phyloP scores from a whole-genome alignment of 2,797 vertebrate genomes.

The Hydrocynus forskahlii region DNA sequence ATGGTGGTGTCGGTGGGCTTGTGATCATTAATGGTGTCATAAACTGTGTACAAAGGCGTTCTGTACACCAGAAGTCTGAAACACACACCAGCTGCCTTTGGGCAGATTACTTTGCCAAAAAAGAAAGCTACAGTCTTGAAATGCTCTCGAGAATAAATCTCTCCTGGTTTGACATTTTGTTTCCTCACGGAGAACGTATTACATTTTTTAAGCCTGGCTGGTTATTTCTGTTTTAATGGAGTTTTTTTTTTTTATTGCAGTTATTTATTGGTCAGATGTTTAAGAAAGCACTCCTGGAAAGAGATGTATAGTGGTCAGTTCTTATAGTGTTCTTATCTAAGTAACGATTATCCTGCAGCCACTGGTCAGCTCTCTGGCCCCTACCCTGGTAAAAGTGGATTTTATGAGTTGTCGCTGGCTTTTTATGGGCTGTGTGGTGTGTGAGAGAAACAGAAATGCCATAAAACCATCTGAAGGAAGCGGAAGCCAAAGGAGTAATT shows the following conservation, averaged over 20 bases:
- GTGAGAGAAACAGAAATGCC: constrained; percentile 75
- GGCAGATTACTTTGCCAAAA: too few relatives aligned
- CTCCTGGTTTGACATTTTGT: too few relatives aligned
- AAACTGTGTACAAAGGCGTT: too few relatives aligned
- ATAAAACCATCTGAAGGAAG: constrained; percentile 75
- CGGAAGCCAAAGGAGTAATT: constrained; percentile 79
- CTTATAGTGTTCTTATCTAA: neutral
- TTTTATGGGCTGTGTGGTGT: constrained; percentile 73
- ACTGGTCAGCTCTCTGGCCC: constrained; percentile 29
- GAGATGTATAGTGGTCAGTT: constrained; percentile 4
- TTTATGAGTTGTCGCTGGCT: constrained; percentile 78
- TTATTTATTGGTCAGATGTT: neutral
- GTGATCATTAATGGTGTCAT: too few relatives aligned
- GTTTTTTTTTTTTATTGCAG: neutral
- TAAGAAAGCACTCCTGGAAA: constrained; percentile 10
- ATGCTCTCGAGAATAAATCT: too few relatives aligned
- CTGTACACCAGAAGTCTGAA: too few relatives aligned
- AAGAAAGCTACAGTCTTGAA: too few relatives aligned
- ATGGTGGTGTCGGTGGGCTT: too few relatives aligned
- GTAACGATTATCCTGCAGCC: constrained; percentile 26
- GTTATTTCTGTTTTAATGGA: neutral
- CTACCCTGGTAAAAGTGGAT: constrained; percentile 77
- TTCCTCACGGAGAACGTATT: too few relatives aligned
- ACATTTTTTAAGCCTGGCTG: too few relatives aligned
- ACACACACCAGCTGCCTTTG: too few relatives aligned